These are phyloP conservation scores for Pseudopodoces humilis DNA, from an alignment of 2,113 vertebrate genomes.

Conservation along the genomic window DNA sequence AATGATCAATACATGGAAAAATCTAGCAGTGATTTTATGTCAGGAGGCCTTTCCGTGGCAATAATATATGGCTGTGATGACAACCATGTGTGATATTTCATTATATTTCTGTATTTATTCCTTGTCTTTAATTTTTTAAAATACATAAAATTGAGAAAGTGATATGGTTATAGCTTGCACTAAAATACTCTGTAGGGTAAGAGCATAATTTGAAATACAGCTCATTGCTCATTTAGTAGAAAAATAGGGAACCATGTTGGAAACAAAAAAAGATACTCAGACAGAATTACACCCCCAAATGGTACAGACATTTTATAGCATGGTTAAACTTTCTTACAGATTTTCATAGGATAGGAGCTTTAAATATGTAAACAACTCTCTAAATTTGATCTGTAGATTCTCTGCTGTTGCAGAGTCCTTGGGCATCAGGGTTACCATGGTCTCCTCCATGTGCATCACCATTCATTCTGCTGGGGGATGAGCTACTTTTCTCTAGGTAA, in stretches of 20 bases:
- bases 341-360: neutral
- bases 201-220: neutral
- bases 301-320: neutral
- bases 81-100: neutral
- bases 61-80: neutral
- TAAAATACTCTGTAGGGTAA: neutral
- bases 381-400: neutral
- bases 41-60: neutral
- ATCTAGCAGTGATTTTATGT: neutral
- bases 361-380: neutral
- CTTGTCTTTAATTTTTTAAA: neutral
- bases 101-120: neutral
- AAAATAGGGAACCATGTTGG: neutral
- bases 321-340: neutral
- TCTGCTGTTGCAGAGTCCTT: neutral
- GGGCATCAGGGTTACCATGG: neutral
- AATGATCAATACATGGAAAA: neutral
- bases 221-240: neutral
- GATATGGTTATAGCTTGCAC: neutral
- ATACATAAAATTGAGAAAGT: neutral
- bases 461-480: neutral
- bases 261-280: neutral
- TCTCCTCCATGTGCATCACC: neutral
- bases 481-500: neutral
- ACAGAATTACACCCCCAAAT: neutral